Evolutionary conservation across 2,797 vertebrate genomes (phyloP), one percentile per base, ranked within the genome.

Genomic region (Myripristis murdjan): DNA sequence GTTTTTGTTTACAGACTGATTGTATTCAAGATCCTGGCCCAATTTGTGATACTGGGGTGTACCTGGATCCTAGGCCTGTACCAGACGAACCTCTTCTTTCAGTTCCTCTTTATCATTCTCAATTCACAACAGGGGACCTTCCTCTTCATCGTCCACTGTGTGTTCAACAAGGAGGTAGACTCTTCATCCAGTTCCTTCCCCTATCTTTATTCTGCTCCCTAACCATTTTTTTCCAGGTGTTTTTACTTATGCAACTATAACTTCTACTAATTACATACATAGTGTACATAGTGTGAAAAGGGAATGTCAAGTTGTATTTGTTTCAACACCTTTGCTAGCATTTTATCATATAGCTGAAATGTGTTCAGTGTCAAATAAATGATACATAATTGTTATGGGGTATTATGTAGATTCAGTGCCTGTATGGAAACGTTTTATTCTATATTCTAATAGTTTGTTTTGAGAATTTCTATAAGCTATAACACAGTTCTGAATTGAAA

Each of bases 51-150:
- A 4, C 72, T 93, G 77, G 92, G 93, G 72, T 93, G 93, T 46
- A 69, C 92, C 33, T 94, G 92, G 92, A 79, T 94, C 65, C 84
- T 93, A 47, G 93, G 93, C 0, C 72, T 94, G 39, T 94, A 92
- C 86, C 84, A 81, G 73, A 6, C 28, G 0, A 85, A 79, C 47
- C 48, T 87, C 16, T 82, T 84, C 79, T 88, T 92, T 26, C 78
- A 80, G 64, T 79, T 92, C 55, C 39, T 94, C 53, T 93, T 94
- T 23, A 87, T 93, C 2, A 1, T 93, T 6, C 68, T 93, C 3
- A 94, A 93, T 82, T 94, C 93, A 4, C 93, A 94, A 77, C 93
- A 94, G 68, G 93, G 93, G 28, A 93, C 92, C 49, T 90, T 92
- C 64, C 93, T 94, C 68, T 94, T 55, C 83, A 88, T 94, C 0